Base-by-base conservation (phyloP, 2,888 invertebrate genomes). In the Thereva nobilitata region DNA sequence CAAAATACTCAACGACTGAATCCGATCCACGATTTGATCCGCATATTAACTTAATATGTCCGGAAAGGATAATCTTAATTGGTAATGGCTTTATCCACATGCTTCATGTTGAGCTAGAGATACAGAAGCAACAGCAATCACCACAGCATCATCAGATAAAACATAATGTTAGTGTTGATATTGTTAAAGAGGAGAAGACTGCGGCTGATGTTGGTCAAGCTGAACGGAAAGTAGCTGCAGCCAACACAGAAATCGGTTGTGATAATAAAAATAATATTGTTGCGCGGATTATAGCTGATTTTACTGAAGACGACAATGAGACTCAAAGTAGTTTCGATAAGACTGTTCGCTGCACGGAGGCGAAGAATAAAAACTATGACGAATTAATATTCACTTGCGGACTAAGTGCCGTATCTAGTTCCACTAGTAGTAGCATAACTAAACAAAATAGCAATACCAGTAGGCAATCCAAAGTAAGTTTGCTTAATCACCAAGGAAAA, bases 1-100 rank as follows among this genome's bases (percentile, higher is more conserved):
- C 94, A 72, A 92, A 92, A 77, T 94, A 95, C 79, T 92, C 93
- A 76, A 89, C 93, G 73, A 91, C 92, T n/a, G 88, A 91, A 52
- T 92, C 93, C 57, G 91, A 89, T 74, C 93, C 92, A 37, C 85
- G 86, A 78, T 91, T 91, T 74, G 87, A 88, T 73, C 88, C 89
- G 0, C 85, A 86, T 6, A 86, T 88, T 4, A 88, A 89, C 75
- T 81, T 89, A 54, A 87, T 87, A 6, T 88, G 88, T 74, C 86
- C 87, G 59, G 88, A 89, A 73, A 87, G 89, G 73, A 89, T 92
- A 67, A 87, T 94, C 54, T 86, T 94, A 61, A 92, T 93, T 78
- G 92, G 93, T 2, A 93, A 93, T 69, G 89, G 89, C 75, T 92
- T 90, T 80, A 87, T 94, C 72, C 92, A 94, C 74, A 90, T 92